Percentiles rank a stretch among this genome's conserved stretches.
Evolutionary conservation across 1,140 invertebrate genomes (phyloP).

Genomic region (Leptestheria dahalacensis): DNA sequence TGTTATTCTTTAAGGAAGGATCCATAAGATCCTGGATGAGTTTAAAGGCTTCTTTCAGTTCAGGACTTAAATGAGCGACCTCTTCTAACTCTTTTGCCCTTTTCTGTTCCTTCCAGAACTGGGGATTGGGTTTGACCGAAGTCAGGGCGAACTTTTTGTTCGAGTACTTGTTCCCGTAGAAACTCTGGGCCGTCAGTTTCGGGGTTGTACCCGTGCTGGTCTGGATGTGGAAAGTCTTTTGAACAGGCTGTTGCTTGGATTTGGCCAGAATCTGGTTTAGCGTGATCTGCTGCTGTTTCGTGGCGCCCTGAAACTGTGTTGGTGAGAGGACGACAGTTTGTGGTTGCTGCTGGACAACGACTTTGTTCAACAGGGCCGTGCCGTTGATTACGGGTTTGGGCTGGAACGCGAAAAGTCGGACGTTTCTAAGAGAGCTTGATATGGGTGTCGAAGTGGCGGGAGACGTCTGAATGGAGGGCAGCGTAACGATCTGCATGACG

Average conservation of each 20-base stretch:
- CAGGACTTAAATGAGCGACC: conserved; percentile 5
- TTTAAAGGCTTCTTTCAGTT: conserved; percentile 6
- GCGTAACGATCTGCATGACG: conserved; percentile 7
- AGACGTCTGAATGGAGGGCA: neutral
- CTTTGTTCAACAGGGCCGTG: neutral
- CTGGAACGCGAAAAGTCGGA: conserved; percentile 1
- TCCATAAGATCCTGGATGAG: conserved; percentile 7
- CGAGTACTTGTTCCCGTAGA: conserved; percentile 5
- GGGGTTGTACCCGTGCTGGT: too few relatives aligned
- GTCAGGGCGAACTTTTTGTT: neutral
- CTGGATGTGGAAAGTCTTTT: neutral
- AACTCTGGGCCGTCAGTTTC: neutral
- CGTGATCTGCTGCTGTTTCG: neutral
- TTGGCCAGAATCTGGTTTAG: neutral
- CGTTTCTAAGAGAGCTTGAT: conserved; percentile 1
- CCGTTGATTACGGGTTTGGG: conserved; percentile 1
- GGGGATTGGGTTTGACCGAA: conserved; percentile 1
- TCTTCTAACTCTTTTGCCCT: conserved; percentile 9
- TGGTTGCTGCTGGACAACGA: neutral
- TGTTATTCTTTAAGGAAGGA: conserved; percentile 16
- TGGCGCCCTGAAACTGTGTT: neutral
- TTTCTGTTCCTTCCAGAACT: conserved; percentile 5
- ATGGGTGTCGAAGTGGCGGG: neutral
- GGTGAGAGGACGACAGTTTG: neutral
- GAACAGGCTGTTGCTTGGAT: neutral